Base-by-base conservation (phyloP, 1,140 invertebrate genomes). In the Achatina immaculata region DNA sequence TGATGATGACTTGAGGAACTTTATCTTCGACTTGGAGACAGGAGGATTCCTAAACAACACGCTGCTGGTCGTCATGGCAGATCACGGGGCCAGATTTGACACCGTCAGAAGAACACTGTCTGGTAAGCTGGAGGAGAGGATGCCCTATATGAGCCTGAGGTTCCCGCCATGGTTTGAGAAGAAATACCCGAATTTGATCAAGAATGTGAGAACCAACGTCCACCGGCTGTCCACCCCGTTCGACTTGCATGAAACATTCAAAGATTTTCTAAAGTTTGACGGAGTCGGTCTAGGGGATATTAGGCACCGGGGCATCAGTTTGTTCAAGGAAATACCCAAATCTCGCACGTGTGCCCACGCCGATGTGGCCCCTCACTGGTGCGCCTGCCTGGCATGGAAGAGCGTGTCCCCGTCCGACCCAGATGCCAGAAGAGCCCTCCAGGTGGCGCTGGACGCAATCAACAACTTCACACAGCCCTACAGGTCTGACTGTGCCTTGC, bases 291-390 rank as follows among this genome's bases (percentile, higher is more conserved):
- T 90, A 94, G 80, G 92, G 93, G 85, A 86, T 90, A 36, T 89
- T 82, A n/a, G 87, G 90, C 28, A 91, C 43, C 91, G 95, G 81
- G 94, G 93, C 0, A 69, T 69, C 68, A 69, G 68, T 42, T 40
- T 69, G 68, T 69, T 69, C 21, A 69, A 69, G 42, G 42, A 88
- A 79, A 89, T 92, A 51, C 89, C 92, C 11, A 93, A 94, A 82
- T 93, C 94, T 68, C 92, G 96, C 66, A 95, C 95, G 3, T 98
- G 96, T 89, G 92, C 93, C 24, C 94, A 97, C 90, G 97, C 97
- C 6, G 95, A 94, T 48, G 96, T 98, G 73, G 95, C 97, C 87
- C 94, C 96, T 0, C 97, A 98, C 90, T 99, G 97, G 97, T 99
- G 97, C 86, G 95, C 96, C n/a, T 99, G 97, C 87, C 91, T 98